phyloP scores from a whole-genome alignment of 2,113 vertebrate genomes.

The Sciurus niger region DNA sequence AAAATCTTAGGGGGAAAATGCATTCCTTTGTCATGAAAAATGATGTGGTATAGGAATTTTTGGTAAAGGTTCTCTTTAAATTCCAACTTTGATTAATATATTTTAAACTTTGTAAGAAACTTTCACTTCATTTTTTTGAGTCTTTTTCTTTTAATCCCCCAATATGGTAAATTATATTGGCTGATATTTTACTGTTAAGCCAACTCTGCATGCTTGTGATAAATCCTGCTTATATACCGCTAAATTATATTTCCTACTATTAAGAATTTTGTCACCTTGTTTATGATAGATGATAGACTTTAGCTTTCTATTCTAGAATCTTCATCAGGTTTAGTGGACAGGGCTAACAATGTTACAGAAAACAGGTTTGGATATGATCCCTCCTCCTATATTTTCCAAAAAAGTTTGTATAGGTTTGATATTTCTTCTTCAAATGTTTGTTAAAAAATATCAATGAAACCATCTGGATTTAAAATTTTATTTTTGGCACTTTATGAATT shows the following conservation, averaged over 20 bases:
- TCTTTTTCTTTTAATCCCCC: neutral
- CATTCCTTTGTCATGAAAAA: neutral
- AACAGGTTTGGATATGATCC: neutral
- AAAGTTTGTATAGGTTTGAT: neutral
- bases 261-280: neutral
- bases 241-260: neutral
- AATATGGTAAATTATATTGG: too few relatives aligned
- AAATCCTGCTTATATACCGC: too few relatives aligned
- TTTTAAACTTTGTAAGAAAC: neutral
- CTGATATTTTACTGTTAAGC: too few relatives aligned
- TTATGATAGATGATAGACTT: neutral
- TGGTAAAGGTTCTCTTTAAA: neutral
- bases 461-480: neutral
- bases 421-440: conserved; percentile 31
- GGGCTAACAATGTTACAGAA: neutral
- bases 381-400: neutral
- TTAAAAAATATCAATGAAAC: neutral
- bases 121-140: neutral
- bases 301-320: neutral
- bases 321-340: neutral
- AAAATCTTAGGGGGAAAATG: too few relatives aligned
- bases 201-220: too few relatives aligned
- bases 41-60: neutral
- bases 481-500: neutral
- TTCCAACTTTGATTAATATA: neutral